Conservation (phyloP, 2,113 vertebrate species). For the Gadus chalcogrammus region DNA sequence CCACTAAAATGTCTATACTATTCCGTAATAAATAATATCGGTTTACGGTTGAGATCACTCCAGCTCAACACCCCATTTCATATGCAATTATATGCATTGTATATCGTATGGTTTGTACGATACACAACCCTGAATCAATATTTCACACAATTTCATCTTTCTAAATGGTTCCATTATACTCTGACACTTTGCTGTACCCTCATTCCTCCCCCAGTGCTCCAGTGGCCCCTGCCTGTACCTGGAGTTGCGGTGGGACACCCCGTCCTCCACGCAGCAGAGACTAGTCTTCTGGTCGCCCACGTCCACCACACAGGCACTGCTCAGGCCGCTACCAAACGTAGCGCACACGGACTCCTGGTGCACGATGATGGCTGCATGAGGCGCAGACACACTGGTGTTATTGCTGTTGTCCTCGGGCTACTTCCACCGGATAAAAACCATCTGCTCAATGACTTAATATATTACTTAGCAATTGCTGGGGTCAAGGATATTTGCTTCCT, state of each 20-base stretch:
- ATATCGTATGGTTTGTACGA: too few relatives aligned
- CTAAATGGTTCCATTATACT: too few relatives aligned
- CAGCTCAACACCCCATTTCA: too few relatives aligned
- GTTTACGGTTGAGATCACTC: too few relatives aligned
- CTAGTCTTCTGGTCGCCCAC: constrained; percentile 98
- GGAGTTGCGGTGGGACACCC: constrained; percentile 94
- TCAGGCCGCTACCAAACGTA: constrained; percentile 91
- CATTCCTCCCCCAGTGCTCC: not conserved
- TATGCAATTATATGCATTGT: too few relatives aligned
- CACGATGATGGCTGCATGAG: constrained; percentile 82
- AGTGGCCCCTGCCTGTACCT: constrained; percentile 69
- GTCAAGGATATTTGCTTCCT: not conserved
- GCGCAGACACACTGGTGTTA: not conserved
- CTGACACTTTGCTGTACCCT: not conserved
- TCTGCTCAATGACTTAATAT: not conserved
- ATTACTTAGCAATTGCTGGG: not conserved
- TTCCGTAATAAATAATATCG: too few relatives aligned
- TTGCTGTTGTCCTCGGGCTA: not conserved
- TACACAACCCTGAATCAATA: too few relatives aligned
- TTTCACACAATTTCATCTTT: too few relatives aligned
- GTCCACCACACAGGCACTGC: constrained; percentile 94
- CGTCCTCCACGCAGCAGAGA: constrained; percentile 95
- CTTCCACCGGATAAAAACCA: not conserved
- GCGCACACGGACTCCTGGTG: constrained; percentile 97
- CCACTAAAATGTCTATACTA: not conserved